Conservation (phyloP, 1,140 invertebrate species). For the Lepidurus packardi region DNA sequence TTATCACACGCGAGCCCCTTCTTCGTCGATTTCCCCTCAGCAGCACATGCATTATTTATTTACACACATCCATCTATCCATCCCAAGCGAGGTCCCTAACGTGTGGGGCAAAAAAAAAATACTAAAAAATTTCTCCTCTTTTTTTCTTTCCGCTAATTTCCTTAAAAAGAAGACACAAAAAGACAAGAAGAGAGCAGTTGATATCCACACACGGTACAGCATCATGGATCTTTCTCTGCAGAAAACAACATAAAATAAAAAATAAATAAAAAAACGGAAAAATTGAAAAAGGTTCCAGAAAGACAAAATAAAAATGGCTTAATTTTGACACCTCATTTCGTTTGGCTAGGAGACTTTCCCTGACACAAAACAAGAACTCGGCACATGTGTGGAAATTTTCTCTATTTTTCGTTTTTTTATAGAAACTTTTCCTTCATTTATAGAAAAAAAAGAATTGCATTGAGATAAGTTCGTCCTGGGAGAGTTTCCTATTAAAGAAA, state of each 20-base stretch:
- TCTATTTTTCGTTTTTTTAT: not conserved
- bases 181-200: not conserved
- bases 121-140: not conserved
- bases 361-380: not conserved
- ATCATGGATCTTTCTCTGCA: no score
- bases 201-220: not conserved
- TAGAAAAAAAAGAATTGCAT: not conserved
- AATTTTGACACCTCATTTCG: conserved; percentile 19
- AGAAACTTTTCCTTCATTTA: not conserved
- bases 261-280: no score
- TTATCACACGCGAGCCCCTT: not conserved
- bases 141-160: not conserved
- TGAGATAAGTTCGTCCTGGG: not conserved
- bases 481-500: not conserved
- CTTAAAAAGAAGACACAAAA: not conserved
- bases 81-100: conserved; percentile 9
- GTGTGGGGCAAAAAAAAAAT: not conserved
- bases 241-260: no score
- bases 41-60: conserved; percentile 22
- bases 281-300: not conserved
- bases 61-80: conserved; percentile 16
- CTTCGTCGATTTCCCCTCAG: conserved; percentile 13
- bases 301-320: not conserved
- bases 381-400: not conserved
- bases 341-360: not conserved